Percentiles rank a stretch among this genome's conserved stretches.
Conservation (phyloP, 2,888 invertebrate species). For the Plebejus melissa region DNA sequence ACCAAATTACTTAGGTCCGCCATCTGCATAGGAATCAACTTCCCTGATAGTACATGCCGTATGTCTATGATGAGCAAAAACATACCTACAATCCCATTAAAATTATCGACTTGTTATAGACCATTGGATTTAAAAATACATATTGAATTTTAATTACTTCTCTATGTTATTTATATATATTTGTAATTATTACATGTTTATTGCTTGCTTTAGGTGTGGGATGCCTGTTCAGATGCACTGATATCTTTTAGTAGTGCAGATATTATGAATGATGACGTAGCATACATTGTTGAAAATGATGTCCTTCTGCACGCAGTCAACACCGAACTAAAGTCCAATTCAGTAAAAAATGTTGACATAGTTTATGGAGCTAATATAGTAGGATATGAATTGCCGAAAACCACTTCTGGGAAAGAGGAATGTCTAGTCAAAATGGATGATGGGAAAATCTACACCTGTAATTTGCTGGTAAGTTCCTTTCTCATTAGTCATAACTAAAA, state of each 20-base stretch:
- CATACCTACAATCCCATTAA: too few relatives aligned
- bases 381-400: slow-evolving; percentile 78
- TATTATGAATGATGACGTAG: slow-evolving; percentile 85
- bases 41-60: too few relatives aligned
- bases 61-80: too few relatives aligned
- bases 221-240: slow-evolving; percentile 92
- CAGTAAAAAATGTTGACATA: slow-evolving; percentile 81
- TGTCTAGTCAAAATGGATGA: slow-evolving; percentile 78
- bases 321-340: slow-evolving; percentile 70
- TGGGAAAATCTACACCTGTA: slow-evolving; percentile 82
- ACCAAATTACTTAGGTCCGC: too few relatives aligned
- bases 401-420: slow-evolving; percentile 47
- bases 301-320: slow-evolving; percentile 87
- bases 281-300: slow-evolving; percentile 97
- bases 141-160: too few relatives aligned
- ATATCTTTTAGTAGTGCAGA: slow-evolving; percentile 90
- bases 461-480: slow-evolving; percentile 82
- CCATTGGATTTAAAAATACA: too few relatives aligned
- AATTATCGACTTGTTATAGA: too few relatives aligned
- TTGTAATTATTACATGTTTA: background rate
- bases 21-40: too few relatives aligned
- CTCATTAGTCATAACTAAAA: background rate
- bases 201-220: slow-evolving; percentile 87
- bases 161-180: background rate
- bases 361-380: slow-evolving; percentile 84